Conservation (phyloP, 2,797 vertebrate species). For the Zenarchopterus dispar region DNA sequence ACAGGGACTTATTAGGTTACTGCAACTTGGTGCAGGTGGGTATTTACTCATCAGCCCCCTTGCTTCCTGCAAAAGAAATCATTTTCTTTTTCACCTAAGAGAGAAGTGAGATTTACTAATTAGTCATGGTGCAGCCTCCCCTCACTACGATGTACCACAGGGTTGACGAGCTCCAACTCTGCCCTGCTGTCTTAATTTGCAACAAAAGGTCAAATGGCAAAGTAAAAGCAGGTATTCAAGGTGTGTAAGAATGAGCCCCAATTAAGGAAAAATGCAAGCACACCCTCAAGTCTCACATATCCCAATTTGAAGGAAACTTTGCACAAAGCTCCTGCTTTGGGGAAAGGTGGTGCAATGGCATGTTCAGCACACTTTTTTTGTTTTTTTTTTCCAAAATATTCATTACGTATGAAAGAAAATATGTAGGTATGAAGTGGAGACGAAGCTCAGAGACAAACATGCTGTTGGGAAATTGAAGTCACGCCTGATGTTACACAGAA, state of each 20-base stretch:
- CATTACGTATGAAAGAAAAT: conserved; percentile 23
- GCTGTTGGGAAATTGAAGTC: too few species aligned
- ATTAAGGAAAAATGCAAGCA: conserved; percentile 76
- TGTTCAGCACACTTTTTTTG: conserved; percentile 13
- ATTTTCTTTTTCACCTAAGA: conserved; percentile 66
- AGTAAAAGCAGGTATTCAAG: conserved; percentile 77
- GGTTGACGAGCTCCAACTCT: conserved; percentile 64
- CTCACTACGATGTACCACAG: conserved; percentile 58
- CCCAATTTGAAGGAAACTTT: conserved; percentile 57
- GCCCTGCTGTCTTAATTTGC: conserved; percentile 71
- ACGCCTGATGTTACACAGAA: too few species aligned
- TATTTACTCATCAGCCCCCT: conserved; percentile 73
- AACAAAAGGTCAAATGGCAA: conserved; percentile 77
- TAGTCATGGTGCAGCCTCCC: conserved; percentile 75
- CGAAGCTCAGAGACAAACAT: neutral
- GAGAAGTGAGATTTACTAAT: conserved; percentile 77
- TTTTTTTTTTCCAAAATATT: too few species aligned
- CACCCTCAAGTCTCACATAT: conserved; percentile 60
- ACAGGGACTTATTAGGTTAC: conserved; percentile 78
- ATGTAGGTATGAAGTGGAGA: neutral
- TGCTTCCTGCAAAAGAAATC: conserved; percentile 62
- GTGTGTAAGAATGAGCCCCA: conserved; percentile 75
- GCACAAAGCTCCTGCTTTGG: conserved; percentile 41
- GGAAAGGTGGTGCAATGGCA: conserved; percentile 24
- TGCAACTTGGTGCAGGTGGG: conserved; percentile 72